phyloP scores from a whole-genome alignment of 2,888 invertebrate genomes.

The Dysmachus trigonus region DNA sequence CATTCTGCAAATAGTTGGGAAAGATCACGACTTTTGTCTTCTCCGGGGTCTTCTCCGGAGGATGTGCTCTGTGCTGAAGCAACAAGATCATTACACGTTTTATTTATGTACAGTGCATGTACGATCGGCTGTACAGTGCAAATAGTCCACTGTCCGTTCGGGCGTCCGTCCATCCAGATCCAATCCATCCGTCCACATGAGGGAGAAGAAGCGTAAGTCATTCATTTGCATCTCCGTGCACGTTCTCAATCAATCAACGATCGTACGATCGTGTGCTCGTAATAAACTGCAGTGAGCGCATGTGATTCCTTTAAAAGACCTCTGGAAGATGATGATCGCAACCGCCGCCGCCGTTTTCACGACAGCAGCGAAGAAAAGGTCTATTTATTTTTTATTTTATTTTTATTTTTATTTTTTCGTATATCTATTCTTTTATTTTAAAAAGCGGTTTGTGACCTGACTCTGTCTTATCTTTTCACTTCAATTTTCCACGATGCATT shows the following conservation, averaged over 20 bases:
- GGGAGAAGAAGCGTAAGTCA: slow-evolving; percentile 25
- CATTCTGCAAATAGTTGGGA: background rate
- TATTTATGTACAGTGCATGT: slow-evolving; percentile 29
- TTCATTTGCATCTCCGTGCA: slow-evolving; percentile 49
- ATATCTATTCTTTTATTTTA: background rate
- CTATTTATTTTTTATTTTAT: background rate
- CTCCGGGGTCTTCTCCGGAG: background rate
- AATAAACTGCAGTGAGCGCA: slow-evolving; percentile 27
- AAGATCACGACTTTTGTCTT: slow-evolving; percentile 34
- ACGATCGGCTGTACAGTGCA: slow-evolving; percentile 10
- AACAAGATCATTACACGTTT: slow-evolving; percentile 40
- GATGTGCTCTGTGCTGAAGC: background rate
- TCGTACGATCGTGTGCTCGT: slow-evolving; percentile 45
- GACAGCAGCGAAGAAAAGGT: slow-evolving; percentile 18
- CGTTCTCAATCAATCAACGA: slow-evolving; percentile 48
- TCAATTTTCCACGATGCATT: slow-evolving; percentile 42
- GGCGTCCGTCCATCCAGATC: background rate
- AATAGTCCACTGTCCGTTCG: slow-evolving; percentile 3
- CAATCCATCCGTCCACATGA: background rate
- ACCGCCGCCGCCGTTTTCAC: slow-evolving; percentile 9
- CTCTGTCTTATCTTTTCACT: slow-evolving; percentile 37
- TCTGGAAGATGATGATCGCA: slow-evolving; percentile 6
- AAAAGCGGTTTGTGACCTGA: slow-evolving; percentile 1
- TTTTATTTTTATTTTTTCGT: background rate
- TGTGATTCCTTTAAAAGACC: slow-evolving; percentile 9